These are phyloP conservation scores for Sciurus carolinensis DNA, from an alignment of 2,797 vertebrate genomes.

Conservation along the genomic window DNA sequence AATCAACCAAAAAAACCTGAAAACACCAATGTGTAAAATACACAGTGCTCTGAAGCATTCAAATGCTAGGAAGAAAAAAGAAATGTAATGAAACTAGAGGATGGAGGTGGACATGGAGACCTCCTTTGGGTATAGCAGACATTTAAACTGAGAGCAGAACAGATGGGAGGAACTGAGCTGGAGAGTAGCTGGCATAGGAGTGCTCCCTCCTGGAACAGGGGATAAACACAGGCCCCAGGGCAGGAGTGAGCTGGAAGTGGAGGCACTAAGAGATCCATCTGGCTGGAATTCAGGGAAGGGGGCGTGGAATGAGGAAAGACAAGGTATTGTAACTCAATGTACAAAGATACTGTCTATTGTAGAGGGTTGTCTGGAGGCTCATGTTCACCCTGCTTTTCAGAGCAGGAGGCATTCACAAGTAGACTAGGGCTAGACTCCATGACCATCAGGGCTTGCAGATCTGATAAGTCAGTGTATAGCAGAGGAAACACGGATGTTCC, in stretches of 20 bases:
- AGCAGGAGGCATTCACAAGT: neutral
- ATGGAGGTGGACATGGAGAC: neutral
- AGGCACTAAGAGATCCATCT: neutral
- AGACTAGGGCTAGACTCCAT: neutral
- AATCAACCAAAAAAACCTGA: neutral
- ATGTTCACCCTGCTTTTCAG: neutral
- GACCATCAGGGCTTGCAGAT: neutral
- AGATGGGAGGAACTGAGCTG: neutral
- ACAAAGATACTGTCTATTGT: neutral
- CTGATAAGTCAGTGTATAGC: neutral
- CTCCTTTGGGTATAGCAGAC: neutral
- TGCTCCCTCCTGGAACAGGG: neutral
- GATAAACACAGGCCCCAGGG: neutral
- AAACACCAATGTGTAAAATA: neutral
- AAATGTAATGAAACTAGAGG: neutral
- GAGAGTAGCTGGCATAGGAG: neutral
- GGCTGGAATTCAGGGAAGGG: neutral
- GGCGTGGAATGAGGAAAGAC: no score
- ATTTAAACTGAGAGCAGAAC: neutral
- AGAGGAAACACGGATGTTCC: no score
- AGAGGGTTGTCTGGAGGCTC: neutral
- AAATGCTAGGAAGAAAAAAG: neutral
- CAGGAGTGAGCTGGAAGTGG: neutral
- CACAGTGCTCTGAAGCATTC: neutral
- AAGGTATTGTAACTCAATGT: no score